Evolutionary conservation across 2,888 invertebrate species (phyloP).

Genomic region (Archaeoteleia sp.): DNA sequence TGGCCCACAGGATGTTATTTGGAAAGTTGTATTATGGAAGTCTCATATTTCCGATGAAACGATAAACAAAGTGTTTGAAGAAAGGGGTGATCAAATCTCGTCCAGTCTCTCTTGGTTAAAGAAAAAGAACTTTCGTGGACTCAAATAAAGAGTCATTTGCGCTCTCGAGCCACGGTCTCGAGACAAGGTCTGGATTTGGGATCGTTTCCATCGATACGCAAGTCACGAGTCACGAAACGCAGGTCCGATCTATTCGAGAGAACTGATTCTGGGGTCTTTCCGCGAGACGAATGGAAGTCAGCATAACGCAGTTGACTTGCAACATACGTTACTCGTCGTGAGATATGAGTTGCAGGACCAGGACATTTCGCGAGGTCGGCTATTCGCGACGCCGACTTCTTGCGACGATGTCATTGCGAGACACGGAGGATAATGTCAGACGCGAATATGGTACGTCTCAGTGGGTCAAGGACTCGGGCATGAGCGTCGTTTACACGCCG

Average conservation of each 20-base stretch:
- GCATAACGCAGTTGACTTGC: slow-evolving; percentile 14
- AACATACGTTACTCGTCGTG: slow-evolving; percentile 26
- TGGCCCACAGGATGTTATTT: no score
- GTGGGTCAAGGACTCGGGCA: slow-evolving; percentile 59
- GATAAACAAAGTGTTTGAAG: not conserved
- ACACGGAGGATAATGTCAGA: slow-evolving; percentile 51
- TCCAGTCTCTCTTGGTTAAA: not conserved
- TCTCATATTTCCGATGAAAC: no score
- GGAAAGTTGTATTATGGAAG: no score
- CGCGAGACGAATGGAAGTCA: slow-evolving; percentile 16
- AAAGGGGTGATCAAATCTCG: slow-evolving; percentile 11
- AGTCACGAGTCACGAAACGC: slow-evolving; percentile 54
- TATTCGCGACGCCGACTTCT: not conserved
- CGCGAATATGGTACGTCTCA: slow-evolving; percentile 37
- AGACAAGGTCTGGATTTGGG: slow-evolving; percentile 26
- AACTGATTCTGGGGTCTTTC: slow-evolving; percentile 3
- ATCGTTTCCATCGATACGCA: slow-evolving; percentile 53
- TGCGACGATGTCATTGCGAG: slow-evolving; percentile 30
- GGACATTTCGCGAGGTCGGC: slow-evolving; percentile 13
- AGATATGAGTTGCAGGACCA: slow-evolving; percentile 5
- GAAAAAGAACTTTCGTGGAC: slow-evolving; percentile 44
- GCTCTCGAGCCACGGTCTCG: slow-evolving; percentile 27
- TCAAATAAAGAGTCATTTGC: slow-evolving; percentile 47
- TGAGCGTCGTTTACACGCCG: slow-evolving; percentile 36
- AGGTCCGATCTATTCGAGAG: slow-evolving; percentile 16